These are phyloP conservation scores for Salarias fasciatus DNA, from an alignment of 2,797 vertebrate species.

Conservation along the genomic window DNA sequence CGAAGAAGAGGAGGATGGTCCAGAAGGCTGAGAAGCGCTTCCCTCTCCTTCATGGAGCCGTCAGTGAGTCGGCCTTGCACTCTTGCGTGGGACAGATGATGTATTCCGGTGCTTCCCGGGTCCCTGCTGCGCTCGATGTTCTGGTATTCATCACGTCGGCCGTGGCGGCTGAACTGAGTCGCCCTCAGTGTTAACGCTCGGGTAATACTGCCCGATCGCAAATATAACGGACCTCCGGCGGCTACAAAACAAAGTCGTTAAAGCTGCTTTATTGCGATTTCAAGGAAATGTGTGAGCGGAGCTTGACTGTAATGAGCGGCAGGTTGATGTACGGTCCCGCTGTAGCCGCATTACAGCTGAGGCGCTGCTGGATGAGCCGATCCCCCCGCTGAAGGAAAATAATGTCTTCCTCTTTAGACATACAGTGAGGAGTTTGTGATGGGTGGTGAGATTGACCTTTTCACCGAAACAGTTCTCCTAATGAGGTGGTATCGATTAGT, in stretches of 20 bases:
- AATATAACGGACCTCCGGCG: conserved; percentile 11
- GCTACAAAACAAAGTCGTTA: conserved; percentile 4
- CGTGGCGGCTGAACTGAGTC: too few species aligned
- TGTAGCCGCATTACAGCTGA: conserved; percentile 7
- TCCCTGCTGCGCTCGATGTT: too few species aligned
- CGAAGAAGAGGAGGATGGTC: too few species aligned
- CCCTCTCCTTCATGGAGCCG: too few species aligned
- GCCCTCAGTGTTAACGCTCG: too few species aligned
- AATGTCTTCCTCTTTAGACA: conserved; percentile 16
- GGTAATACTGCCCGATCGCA: conserved; percentile 9
- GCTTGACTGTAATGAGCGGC: conserved; percentile 6
- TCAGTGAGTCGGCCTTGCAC: too few species aligned
- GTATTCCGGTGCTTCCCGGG: too few species aligned
- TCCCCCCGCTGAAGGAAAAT: conserved; percentile 8
- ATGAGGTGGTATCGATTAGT: conserved; percentile 69
- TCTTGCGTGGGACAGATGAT: too few species aligned
- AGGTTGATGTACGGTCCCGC: not conserved
- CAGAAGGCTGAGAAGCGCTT: too few species aligned
- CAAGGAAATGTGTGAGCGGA: not conserved
- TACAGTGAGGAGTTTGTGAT: conserved; percentile 24
- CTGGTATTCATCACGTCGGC: too few species aligned
- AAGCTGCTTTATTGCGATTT: conserved; percentile 10
- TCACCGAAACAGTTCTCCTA: conserved; percentile 52
- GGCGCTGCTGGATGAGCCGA: conserved; percentile 7
- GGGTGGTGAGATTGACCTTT: conserved; percentile 58